A percentile compares a stretch with the other conserved stretches of the same genome.
phyloP scores from a whole-genome alignment of 1,140 invertebrate genomes.

The Streblospio benedicti region DNA sequence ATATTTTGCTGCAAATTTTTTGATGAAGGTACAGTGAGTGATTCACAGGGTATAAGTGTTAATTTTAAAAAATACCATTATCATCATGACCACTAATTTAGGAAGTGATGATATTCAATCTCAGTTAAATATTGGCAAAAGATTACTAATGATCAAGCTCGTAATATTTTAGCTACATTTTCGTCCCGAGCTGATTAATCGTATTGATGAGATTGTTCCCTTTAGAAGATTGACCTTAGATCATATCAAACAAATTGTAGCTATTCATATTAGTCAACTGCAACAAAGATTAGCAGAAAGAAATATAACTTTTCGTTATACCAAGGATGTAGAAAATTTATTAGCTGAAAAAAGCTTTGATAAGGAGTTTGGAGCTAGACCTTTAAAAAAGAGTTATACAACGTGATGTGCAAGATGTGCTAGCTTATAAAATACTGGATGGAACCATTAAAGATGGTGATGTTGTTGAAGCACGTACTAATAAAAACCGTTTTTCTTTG shows the following conservation, averaged over 20 bases:
- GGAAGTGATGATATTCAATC: neutral
- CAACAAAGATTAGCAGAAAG: neutral
- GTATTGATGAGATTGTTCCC: slow-evolving; percentile 2
- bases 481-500: too few species aligned
- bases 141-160: neutral
- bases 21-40: slow-evolving; percentile 9
- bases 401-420: neutral
- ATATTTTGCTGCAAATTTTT: slow-evolving; percentile 14
- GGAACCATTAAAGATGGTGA: neutral
- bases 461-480: neutral
- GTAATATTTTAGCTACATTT: neutral
- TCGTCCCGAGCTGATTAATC: neutral
- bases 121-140: neutral
- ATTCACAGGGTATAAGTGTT: slow-evolving; percentile 7
- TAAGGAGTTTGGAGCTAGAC: neutral
- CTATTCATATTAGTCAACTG: neutral
- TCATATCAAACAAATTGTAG: slow-evolving; percentile 1
- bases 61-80: slow-evolving; percentile 13
- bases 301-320: neutral
- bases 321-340: neutral
- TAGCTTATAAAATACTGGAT: neutral
- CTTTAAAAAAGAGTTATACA: slow-evolving; percentile 2
- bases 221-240: neutral
- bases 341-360: slow-evolving; percentile 1
- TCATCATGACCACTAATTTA: slow-evolving; percentile 12